These are phyloP conservation scores for Pocillopora damicornis DNA, from an alignment of 64 coral and sea anemone species.

Conservation along the genomic window DNA sequence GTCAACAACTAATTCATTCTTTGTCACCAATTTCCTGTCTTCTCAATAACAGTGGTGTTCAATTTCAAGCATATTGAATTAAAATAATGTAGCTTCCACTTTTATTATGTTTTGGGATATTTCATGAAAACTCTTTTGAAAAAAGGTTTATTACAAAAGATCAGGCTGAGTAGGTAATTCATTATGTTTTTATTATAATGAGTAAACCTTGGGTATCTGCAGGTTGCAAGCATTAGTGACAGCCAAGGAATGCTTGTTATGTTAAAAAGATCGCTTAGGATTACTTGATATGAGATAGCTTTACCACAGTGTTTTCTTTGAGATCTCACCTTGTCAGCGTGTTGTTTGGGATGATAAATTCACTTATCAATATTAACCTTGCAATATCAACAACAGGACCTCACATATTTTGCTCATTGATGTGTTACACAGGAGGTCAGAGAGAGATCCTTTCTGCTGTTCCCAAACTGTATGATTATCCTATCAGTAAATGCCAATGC, in stretches of 20 bases:
- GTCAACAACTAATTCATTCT: too few relatives aligned
- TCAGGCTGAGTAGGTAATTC: too few relatives aligned
- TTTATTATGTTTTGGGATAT: too few relatives aligned
- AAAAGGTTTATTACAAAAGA: too few relatives aligned
- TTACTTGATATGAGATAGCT: background rate
- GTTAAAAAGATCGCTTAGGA: background rate
- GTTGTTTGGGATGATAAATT: background rate
- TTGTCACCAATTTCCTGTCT: too few relatives aligned
- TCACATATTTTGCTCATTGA: background rate
- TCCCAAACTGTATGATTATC: constrained; percentile 74
- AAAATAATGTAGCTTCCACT: too few relatives aligned
- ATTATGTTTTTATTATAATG: too few relatives aligned
- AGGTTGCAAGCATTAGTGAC: background rate
- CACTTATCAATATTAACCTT: constrained; percentile 7
- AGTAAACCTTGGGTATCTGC: background rate
- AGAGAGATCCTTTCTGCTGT: constrained; percentile 93
- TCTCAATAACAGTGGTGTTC: too few relatives aligned
- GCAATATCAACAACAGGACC: background rate
- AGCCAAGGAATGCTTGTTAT: background rate
- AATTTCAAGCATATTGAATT: too few relatives aligned
- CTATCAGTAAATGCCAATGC: constrained; percentile 91
- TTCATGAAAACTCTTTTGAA: too few relatives aligned
- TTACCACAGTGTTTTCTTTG: background rate
- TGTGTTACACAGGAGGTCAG: constrained; percentile 75
- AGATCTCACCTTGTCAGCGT: background rate